Evolutionary conservation across 1,140 invertebrate genomes (phyloP), one percentile per base, ranked within the genome.

Genomic region (Ceratina calcarata): DNA sequence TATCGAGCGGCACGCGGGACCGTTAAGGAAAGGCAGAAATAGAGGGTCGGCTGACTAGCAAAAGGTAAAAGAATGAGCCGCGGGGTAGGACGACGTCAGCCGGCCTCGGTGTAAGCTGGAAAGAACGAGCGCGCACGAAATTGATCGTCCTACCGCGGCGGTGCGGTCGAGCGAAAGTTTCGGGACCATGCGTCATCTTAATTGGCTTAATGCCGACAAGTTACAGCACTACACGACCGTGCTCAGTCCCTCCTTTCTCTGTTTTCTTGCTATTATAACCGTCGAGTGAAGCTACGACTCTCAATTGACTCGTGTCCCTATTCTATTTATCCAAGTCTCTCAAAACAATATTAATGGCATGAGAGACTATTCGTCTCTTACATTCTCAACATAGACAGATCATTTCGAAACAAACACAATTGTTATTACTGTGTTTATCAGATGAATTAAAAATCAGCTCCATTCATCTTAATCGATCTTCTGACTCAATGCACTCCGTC

Each of bases 121-220:
- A 78, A 85, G 78, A 86, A 83, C 80, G 77, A 78, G 69, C 57
- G 24, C 57, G 60, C 72, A 57, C 55, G 55, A 88, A 90, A 90
- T 89, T 88, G 89, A 91, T 90, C 85, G 88, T 85, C 75, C 64
- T 70, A 65, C 65, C 71, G 78, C 77, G 82, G 64, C 24, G 67
- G 66, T 64, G 71, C 71, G n/a, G 72, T 57, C 32, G 74, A 77
- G 84, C 80, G 84, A 89, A 91, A 91, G 83, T 91, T 91, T 89
- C 55, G 15, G 20, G 66, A 61, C 86, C 87, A 88, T 91, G 86
- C 84, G 81, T 91, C 90, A 91, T 90, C 88, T 91, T 91, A 91
- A 91, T 91, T 91, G 89, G 91, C 88, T 91, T 91, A 91, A 89
- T 88, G 88, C 83, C 86, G 90, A 89, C 89, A 89, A 89, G 88